Percentiles rank a stretch among this genome's conserved stretches.
Evolutionary conservation across 2,113 vertebrate genomes (phyloP).

Genomic region (Tupaia tana): DNA sequence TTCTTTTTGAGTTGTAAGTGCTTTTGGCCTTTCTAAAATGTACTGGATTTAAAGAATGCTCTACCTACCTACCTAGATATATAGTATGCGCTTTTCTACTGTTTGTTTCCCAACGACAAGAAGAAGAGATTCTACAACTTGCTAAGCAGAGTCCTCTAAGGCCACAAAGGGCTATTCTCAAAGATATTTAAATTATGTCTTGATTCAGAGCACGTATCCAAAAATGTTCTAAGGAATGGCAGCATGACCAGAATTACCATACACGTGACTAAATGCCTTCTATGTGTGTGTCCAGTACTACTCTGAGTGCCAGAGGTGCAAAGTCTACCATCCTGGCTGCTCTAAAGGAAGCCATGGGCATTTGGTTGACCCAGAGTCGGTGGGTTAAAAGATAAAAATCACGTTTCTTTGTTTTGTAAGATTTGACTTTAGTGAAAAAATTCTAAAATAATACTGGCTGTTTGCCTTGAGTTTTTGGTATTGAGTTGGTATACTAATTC

Average conservation of each 20-base stretch:
- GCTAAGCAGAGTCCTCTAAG: not conserved
- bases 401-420: not conserved
- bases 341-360: not conserved
- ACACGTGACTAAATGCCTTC: not conserved
- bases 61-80: not conserved
- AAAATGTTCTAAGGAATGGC: not conserved
- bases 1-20: not conserved
- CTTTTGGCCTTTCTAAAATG: conserved; percentile 1
- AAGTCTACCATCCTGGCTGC: not conserved
- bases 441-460: not conserved
- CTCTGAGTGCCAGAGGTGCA: not conserved
- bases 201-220: not conserved
- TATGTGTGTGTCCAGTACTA: not conserved
- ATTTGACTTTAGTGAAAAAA: not conserved
- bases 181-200: not conserved
- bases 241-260: not conserved
- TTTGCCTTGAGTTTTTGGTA: not conserved
- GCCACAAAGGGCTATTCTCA: not conserved
- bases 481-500: not conserved
- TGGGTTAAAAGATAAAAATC: not conserved
- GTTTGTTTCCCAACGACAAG: not conserved
- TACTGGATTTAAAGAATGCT: not conserved
- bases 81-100: not conserved
- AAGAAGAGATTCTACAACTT: not conserved
- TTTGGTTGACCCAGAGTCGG: not conserved